A percentile compares a stretch with the other conserved stretches of the same genome.
Evolutionary conservation across 2,888 invertebrate genomes (phyloP).

Genomic region (Tanaodytes sp.): DNA sequence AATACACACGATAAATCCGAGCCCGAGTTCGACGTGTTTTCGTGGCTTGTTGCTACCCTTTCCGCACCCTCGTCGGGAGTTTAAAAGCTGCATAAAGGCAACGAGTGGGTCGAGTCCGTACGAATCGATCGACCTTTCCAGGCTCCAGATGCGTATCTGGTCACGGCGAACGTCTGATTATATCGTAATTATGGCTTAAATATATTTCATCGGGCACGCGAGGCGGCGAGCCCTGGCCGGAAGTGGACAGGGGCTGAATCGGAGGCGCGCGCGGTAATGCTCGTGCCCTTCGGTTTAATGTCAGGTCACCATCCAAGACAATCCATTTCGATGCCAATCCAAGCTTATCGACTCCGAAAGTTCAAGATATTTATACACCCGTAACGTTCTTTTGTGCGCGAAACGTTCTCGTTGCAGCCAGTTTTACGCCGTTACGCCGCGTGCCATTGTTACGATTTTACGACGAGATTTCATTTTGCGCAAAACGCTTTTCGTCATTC

Average conservation of each 20-base stretch:
- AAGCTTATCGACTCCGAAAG: constrained; percentile 62
- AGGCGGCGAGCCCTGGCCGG: constrained; percentile 60
- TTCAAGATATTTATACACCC: constrained; percentile 14
- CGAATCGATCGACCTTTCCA: constrained; percentile 66
- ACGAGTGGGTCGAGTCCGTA: constrained; percentile 46
- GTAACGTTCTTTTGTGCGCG: too few relatives aligned
- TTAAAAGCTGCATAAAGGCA: constrained; percentile 56
- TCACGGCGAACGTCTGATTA: constrained; percentile 67
- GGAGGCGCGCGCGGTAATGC: constrained; percentile 55
- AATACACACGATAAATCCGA: constrained; percentile 48
- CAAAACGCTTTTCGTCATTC: too few relatives aligned
- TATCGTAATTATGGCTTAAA: constrained; percentile 70
- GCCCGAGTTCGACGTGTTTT: constrained; percentile 50
- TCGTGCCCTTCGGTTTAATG: constrained; percentile 61
- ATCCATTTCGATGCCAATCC: constrained; percentile 62
- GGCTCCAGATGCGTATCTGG: constrained; percentile 65
- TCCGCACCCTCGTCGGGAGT: constrained; percentile 54
- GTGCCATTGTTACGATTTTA: too few relatives aligned
- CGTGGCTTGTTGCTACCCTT: constrained; percentile 54
- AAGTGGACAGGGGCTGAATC: constrained; percentile 36
- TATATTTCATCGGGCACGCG: constrained; percentile 69
- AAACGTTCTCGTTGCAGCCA: not conserved
- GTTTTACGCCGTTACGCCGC: too few relatives aligned
- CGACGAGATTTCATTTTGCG: too few relatives aligned
- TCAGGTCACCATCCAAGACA: constrained; percentile 47